phyloP scores from a whole-genome alignment of 2,797 vertebrate species.

The Pipistrellus kuhlii region DNA sequence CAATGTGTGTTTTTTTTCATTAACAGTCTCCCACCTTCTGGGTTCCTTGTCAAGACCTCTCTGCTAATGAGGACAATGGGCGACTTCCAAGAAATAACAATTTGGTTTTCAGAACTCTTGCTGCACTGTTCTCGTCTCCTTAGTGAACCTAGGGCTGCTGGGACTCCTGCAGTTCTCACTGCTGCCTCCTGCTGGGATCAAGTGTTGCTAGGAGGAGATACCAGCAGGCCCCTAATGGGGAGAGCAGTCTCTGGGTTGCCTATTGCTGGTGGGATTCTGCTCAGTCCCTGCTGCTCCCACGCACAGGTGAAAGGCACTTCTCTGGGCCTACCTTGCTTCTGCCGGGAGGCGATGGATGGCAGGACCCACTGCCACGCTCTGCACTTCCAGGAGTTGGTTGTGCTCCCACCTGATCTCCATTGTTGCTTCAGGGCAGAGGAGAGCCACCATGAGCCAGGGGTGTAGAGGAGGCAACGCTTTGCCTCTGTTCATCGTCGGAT shows the following conservation, averaged over 20 bases:
- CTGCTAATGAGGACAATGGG: too few species aligned
- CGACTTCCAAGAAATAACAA: not conserved
- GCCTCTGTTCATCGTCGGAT: not conserved
- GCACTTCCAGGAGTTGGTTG: not conserved
- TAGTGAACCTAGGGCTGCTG: not conserved
- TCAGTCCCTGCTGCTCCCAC: not conserved
- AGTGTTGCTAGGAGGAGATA: not conserved
- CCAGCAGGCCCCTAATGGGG: not conserved
- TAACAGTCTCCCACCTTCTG: too few species aligned
- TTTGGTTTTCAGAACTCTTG: not conserved
- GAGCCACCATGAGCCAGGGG: not conserved
- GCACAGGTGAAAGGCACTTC: not conserved
- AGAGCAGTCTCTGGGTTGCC: not conserved
- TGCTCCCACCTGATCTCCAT: not conserved
- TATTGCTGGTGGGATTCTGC: not conserved
- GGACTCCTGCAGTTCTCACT: not conserved
- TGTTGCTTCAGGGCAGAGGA: not conserved
- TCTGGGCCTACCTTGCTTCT: not conserved
- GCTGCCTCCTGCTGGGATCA: not conserved
- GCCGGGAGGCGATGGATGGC: not conserved
- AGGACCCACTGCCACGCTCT: not conserved
- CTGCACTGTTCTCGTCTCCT: not conserved
- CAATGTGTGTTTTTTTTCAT: too few species aligned
- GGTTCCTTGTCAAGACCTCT: too few species aligned
- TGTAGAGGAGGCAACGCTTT: not conserved